A percentile compares a stretch with the other conserved stretches of the same genome.
Conservation (phyloP, 2,797 vertebrate species). For the Hylomyscus alleni region DNA sequence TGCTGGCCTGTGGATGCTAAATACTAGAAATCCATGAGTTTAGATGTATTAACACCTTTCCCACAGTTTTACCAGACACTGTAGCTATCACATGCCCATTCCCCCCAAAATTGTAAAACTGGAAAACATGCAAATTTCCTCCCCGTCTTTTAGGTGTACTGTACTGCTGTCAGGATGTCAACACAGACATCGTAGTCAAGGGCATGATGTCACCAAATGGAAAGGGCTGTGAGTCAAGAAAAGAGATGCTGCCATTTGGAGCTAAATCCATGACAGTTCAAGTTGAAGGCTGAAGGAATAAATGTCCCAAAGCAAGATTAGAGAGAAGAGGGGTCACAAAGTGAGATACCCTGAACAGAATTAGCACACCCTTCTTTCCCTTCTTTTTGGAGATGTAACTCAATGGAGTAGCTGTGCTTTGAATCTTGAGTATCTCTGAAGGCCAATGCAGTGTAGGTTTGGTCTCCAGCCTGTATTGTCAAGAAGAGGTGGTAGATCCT, state of each 20-base stretch:
- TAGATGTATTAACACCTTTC: background rate
- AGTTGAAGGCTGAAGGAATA: background rate
- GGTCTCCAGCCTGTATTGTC: background rate
- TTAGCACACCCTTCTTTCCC: background rate
- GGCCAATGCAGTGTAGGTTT: background rate
- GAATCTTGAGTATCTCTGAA: background rate
- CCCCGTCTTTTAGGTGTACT: background rate
- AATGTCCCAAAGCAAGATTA: background rate
- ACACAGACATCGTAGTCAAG: no score
- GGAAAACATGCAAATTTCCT: background rate
- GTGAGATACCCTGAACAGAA: background rate
- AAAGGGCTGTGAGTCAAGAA: background rate
- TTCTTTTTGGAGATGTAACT: background rate
- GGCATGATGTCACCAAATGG: background rate
- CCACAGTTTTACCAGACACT: background rate
- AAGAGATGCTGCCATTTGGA: background rate
- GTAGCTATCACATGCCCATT: background rate
- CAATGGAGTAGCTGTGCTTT: background rate
- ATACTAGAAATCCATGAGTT: background rate
- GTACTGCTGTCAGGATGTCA: background rate
- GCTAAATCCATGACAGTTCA: background rate
- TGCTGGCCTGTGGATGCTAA: background rate
- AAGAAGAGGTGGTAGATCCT: no score
- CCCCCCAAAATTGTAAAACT: background rate
- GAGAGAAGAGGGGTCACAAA: background rate